A percentile compares a stretch with the other conserved stretches of the same genome.
Conservation (phyloP, 2,888 invertebrate genomes). For the Trichopria drosophilae region DNA sequence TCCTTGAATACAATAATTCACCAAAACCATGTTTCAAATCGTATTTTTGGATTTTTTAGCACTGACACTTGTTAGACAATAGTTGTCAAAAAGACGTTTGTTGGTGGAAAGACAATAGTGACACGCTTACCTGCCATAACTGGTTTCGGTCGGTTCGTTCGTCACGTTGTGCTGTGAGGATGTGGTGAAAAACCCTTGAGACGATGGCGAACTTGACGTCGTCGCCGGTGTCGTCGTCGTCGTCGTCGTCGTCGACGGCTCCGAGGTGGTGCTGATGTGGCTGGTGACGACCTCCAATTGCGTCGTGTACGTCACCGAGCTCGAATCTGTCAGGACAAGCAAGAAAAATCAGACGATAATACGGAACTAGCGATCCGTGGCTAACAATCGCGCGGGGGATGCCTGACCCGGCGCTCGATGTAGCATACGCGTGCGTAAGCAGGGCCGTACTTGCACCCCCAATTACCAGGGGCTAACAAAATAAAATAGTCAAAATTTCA, state of each 20-base stretch:
- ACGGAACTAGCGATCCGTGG: background rate
- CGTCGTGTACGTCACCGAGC: conserved; percentile 53
- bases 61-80: too few species aligned
- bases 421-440: conserved; percentile 42
- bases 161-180: conserved; percentile 50
- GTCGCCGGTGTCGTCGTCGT: conserved; percentile 36
- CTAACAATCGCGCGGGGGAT: background rate
- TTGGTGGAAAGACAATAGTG: too few species aligned
- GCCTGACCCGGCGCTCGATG: too few species aligned
- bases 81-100: too few species aligned
- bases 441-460: conserved; percentile 25
- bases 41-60: too few species aligned
- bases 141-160: conserved; percentile 49
- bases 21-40: too few species aligned
- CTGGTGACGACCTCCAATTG: conserved; percentile 49
- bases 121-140: conserved; percentile 49
- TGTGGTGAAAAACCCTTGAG: conserved; percentile 48
- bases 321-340: conserved; percentile 45
- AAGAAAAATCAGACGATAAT: conserved; percentile 1
- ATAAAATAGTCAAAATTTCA: too few species aligned
- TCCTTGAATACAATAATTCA: too few species aligned
- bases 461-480: too few species aligned
- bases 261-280: conserved; percentile 47
- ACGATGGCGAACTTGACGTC: conserved; percentile 44
- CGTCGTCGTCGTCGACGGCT: conserved; percentile 42